phyloP scores from a whole-genome alignment of 2,113 vertebrate genomes.

The Menidia beryllina region DNA sequence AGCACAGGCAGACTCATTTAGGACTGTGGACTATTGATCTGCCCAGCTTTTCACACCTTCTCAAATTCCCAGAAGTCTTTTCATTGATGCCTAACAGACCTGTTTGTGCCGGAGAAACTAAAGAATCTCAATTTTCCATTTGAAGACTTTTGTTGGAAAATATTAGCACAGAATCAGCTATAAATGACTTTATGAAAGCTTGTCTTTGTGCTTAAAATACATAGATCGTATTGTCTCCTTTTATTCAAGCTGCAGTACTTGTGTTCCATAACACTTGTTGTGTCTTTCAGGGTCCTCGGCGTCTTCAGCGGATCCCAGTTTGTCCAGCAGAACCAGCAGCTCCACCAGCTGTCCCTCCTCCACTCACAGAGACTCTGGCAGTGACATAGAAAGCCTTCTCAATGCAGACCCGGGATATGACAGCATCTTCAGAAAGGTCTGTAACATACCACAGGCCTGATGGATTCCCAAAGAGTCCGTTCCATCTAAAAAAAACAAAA shows the following conservation, averaged over 20 bases:
- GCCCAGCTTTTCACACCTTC: conserved; percentile 66
- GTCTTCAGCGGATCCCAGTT: conserved; percentile 39
- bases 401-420: conserved; percentile 74
- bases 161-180: neutral
- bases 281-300: conserved; percentile 71
- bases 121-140: conserved; percentile 2
- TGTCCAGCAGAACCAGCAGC: conserved; percentile 64
- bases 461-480: too few species aligned
- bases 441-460: conserved; percentile 1
- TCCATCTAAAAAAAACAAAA: too few species aligned
- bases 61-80: conserved; percentile 58
- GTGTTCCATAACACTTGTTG: neutral
- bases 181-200: neutral
- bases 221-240: neutral
- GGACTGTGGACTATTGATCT: conserved; percentile 64
- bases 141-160: conserved; percentile 16
- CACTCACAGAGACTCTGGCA: conserved; percentile 75
- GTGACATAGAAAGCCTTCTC: conserved; percentile 77
- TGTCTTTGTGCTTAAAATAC: conserved; percentile 3
- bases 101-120: conserved; percentile 13
- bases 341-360: conserved; percentile 59
- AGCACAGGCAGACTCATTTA: conserved; percentile 22
- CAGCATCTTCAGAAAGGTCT: conserved; percentile 78
- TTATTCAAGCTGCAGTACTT: conserved; percentile 1
- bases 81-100: conserved; percentile 44